Evolutionary conservation across 2,888 invertebrate genomes (phyloP), one percentile per base, ranked within the genome.

Genomic region (Caenorhabditis becei): DNA sequence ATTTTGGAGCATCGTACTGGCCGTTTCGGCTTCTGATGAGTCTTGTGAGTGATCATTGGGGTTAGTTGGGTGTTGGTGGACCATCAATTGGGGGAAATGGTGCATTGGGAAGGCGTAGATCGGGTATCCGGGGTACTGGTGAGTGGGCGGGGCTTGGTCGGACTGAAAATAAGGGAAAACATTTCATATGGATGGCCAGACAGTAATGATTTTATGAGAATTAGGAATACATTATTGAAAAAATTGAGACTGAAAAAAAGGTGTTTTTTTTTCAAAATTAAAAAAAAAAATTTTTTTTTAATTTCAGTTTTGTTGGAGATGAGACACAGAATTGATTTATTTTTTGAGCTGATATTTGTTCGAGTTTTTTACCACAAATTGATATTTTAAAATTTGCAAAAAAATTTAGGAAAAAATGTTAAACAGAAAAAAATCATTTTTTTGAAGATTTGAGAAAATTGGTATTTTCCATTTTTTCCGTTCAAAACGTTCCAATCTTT

Each of bases 51-150:
- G n/a, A n/a, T n/a, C n/a, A n/a, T n/a, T n/a, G n/a, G n/a, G n/a
- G 32, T 10, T n/a, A 37, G 23, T 51, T 28, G 44, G 32, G 23
- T 67, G 66, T 8, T 58, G 66, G 7, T 58, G 58, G 2, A 23
- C 20, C 26, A 23, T 53, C 26, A 24, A 24, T 14, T 53, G 53
- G 24, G 23, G 53, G 20, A 10, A 20, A 18, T 20, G 26, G 1
- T 53, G 53, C 24, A 53, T 24, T 20, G 47, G 47, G 18, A 47
- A 20, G 18, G 47, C 47, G 47, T 47, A 47, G 18, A 47, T 47
- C 20, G 47, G 47, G 18, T 20, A 47, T 20, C 14, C 2, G 16
- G n/a, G 47, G 18, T 47, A 10, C 2, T 47, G 41, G 14, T 41
- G 41, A 41, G n/a, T 41, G 41, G 10, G 14, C 16, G 16, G 41